Conservation (phyloP, 2,797 vertebrate species). For the Muraenolepis orangiensis region DNA sequence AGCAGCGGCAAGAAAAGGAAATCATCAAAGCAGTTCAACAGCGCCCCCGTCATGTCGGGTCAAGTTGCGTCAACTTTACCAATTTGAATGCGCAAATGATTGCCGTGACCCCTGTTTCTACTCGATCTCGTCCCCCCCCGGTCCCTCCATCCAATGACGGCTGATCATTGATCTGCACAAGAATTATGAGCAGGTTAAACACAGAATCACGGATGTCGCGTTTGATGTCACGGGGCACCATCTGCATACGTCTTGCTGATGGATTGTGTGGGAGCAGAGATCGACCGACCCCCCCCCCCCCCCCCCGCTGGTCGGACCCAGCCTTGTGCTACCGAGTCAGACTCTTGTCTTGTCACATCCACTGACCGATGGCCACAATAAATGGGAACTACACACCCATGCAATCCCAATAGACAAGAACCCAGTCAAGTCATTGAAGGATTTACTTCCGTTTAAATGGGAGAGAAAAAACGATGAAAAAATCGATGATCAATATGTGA, state of each 20-base stretch:
- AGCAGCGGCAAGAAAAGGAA: neutral
- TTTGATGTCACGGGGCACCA: slow-evolving; percentile 23
- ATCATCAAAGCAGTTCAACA: neutral
- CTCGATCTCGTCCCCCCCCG: neutral
- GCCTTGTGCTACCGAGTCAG: slow-evolving; percentile 27
- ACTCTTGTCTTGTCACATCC: slow-evolving; percentile 30
- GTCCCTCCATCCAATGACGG: slow-evolving; percentile 16
- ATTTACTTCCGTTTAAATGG: slow-evolving; percentile 6
- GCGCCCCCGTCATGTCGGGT: neutral
- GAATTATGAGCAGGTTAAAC: slow-evolving; percentile 34
- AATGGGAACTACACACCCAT: slow-evolving; percentile 29
- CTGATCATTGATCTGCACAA: slow-evolving; percentile 3
- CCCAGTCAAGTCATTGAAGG: slow-evolving; percentile 17
- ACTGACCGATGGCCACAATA: slow-evolving; percentile 46
- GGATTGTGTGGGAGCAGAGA: slow-evolving; percentile 46
- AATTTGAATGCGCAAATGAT: neutral
- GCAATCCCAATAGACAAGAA: slow-evolving; percentile 20
- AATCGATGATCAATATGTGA: neutral
- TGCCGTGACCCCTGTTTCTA: neutral
- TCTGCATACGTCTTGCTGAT: slow-evolving; percentile 59
- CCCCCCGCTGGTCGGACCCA: slow-evolving; percentile 45
- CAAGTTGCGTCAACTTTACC: neutral
- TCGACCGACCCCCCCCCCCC: too few relatives aligned
- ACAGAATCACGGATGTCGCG: slow-evolving; percentile 14
- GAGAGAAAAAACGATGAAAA: neutral